These are phyloP conservation scores for Lophius americanus DNA, from an alignment of 2,797 vertebrate genomes.

Conservation along the genomic window DNA sequence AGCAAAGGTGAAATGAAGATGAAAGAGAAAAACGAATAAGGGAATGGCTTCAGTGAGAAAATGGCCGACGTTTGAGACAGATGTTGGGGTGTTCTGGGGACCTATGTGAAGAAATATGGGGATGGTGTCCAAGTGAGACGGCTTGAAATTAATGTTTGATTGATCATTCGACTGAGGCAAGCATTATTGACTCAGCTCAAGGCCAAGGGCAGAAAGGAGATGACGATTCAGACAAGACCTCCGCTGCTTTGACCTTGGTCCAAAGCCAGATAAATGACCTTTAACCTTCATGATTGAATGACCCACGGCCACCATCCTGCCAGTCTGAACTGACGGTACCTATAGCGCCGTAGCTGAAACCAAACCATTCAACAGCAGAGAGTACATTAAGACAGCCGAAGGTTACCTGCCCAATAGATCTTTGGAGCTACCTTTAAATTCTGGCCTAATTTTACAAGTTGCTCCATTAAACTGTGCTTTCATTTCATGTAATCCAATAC, in stretches of 20 bases:
- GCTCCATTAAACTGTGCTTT: too few species aligned
- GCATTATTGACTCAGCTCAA: constrained; percentile 88
- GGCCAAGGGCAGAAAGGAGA: constrained; percentile 86
- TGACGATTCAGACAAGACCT: constrained; percentile 82
- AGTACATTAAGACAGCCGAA: too few species aligned
- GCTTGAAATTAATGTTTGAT: constrained; percentile 69
- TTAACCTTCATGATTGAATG: constrained; percentile 71
- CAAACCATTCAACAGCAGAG: too few species aligned
- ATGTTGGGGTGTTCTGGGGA: neutral
- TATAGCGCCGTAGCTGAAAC: too few species aligned
- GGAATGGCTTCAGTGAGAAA: neutral
- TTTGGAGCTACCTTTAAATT: too few species aligned
- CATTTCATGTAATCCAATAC: neutral
- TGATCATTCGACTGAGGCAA: constrained; percentile 66
- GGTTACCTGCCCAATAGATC: too few species aligned
- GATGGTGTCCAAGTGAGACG: constrained; percentile 32
- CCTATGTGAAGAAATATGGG: neutral
- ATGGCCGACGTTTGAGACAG: neutral
- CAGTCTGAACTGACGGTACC: too few species aligned
- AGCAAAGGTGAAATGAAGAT: neutral
- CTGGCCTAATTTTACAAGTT: too few species aligned
- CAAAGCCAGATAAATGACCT: constrained; percentile 82
- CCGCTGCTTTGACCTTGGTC: constrained; percentile 90
- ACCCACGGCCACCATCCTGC: constrained; percentile 44
- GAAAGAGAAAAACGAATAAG: neutral